Evolutionary conservation across 2,113 vertebrate species (phyloP), one percentile per base, ranked within the genome.

Genomic region (Paramisgurnus dabryanus): DNA sequence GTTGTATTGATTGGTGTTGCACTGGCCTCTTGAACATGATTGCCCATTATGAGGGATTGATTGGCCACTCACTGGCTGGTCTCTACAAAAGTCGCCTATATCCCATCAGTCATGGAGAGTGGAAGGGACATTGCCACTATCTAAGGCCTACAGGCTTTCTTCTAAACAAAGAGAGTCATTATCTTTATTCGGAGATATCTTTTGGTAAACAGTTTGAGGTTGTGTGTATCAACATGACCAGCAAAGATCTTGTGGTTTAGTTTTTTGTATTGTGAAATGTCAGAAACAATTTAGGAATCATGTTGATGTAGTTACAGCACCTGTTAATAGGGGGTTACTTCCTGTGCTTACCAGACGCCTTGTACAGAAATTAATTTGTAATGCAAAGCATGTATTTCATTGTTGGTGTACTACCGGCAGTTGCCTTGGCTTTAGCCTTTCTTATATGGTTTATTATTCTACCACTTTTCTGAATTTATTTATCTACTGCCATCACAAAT

Each of bases 31-130:
- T 81, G 43, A 70, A 91, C 89, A 90, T 86, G 88, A 92, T 87
- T 86, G 87, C 87, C 85, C 81, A 89, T 93, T 93, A 91, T 89
- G 81, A 83, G 77, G 65, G 12, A 91, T 90, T 89, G 92, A 92
- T 93, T 85, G 84, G 82, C 65, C 85, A 88, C 75, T 89, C 90
- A 91, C 92, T 82, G 75, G 85, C 80, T 67, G 58, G 57, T 39
- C 58, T 17, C 70, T 77, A 15, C 5, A 81, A 40, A 71, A 2
- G 34, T 11, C 3, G 18, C 9, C 72, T 58, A 67, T 58, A 68
- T 17, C 63, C 45, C 67, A 76, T 85, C 74, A 58, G 70, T 81
- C 66, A 66, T 22, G 61, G 70, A 81, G 57, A 70, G 70, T 57
- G 15, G 13, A 11, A 67, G 70, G 57, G 78, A 45, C 13, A 22